Conservation (phyloP, 2,797 vertebrate species). For the Diplodus puntazzo region DNA sequence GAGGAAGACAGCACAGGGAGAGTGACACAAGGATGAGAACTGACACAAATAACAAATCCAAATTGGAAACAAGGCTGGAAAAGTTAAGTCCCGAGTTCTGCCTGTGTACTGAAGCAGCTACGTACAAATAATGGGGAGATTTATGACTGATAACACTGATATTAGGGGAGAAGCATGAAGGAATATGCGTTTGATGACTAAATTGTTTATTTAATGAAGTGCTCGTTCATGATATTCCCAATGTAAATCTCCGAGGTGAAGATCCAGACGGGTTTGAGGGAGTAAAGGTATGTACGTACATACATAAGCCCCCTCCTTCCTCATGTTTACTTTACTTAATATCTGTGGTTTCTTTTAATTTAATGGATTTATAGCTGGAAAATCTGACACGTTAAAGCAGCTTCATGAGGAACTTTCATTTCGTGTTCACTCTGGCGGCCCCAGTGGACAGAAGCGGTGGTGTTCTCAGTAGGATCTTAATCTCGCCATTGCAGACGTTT, state of each 20-base stretch:
- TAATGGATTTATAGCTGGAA: neutral
- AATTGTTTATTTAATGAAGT: no score
- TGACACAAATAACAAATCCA: neutral
- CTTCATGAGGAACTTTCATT: no score
- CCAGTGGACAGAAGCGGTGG: no score
- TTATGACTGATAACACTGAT: neutral
- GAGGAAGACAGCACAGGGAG: conserved; percentile 19
- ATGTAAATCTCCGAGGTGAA: no score
- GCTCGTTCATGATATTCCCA: no score
- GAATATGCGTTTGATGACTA: neutral
- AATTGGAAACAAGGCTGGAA: neutral
- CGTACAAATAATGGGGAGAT: neutral
- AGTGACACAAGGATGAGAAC: neutral
- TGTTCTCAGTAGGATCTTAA: no score
- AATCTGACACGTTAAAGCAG: neutral
- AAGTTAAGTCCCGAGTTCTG: no score
- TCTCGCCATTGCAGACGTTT: no score
- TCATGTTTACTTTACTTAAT: neutral
- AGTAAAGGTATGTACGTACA: neutral
- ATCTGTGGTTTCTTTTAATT: neutral
- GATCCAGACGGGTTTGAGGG: neutral
- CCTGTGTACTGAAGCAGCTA: neutral
- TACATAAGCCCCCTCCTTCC: neutral
- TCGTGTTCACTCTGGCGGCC: no score
- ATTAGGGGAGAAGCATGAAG: no score